Conservation (phyloP, 2,113 vertebrate species). For the Hydrolagus affinis region DNA sequence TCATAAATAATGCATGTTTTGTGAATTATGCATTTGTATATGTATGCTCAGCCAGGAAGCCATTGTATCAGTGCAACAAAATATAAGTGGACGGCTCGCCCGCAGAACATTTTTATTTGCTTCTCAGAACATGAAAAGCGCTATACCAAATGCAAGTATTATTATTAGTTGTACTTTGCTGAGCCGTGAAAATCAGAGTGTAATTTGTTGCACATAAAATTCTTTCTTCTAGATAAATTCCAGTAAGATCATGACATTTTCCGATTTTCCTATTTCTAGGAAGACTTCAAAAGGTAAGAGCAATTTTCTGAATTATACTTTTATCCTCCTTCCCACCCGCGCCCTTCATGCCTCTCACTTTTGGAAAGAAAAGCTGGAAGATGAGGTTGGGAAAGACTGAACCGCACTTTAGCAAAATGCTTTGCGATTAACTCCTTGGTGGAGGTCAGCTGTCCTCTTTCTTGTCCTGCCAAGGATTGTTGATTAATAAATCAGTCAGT, state of each 20-base stretch:
- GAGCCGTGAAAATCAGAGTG: not conserved
- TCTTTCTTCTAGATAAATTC: conserved; percentile 64
- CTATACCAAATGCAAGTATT: not conserved
- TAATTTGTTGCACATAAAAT: not conserved
- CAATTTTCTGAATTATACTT: not conserved
- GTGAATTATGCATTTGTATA: not conserved
- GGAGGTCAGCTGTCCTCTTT: no score
- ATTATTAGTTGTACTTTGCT: not conserved
- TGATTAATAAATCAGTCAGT: no score
- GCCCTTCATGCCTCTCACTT: not conserved
- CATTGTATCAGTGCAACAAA: not conserved
- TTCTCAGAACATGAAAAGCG: no score
- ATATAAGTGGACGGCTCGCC: not conserved
- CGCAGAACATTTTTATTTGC: not conserved
- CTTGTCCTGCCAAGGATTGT: no score
- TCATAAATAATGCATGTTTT: not conserved
- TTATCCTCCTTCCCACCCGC: not conserved
- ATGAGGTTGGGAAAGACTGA: not conserved
- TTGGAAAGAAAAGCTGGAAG: not conserved
- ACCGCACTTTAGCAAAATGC: not conserved
- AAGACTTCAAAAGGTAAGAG: conserved; percentile 77
- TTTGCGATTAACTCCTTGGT: not conserved
- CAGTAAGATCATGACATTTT: conserved; percentile 75
- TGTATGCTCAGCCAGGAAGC: not conserved
- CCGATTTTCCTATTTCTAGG: conserved; percentile 88